Conservation (phyloP, 2,888 invertebrate genomes). For the Dynastes maya region DNA sequence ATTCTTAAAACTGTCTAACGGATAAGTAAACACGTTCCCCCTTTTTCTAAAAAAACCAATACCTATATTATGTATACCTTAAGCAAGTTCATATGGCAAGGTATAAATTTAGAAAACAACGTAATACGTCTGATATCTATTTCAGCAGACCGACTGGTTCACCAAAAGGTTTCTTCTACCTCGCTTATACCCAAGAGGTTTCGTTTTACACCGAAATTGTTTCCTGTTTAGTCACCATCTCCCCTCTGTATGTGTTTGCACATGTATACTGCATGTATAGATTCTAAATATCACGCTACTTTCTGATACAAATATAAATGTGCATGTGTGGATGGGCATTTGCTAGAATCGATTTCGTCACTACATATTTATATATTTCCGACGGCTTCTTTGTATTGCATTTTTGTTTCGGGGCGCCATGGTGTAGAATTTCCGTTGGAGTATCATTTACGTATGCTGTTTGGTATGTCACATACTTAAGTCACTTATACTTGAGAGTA, state of each 20-base stretch:
- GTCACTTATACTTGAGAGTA: too few species aligned
- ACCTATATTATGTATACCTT: too few species aligned
- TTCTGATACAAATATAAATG: too few species aligned
- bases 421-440: conserved; percentile 1
- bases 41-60: too few species aligned
- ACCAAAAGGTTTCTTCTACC: conserved; percentile 17
- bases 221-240: conserved; percentile 7
- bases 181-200: neutral
- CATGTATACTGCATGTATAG: neutral
- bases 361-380: neutral
- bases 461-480: too few species aligned
- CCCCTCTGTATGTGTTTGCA: neutral
- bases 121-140: conserved; percentile 19
- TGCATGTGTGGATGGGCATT: too few species aligned
- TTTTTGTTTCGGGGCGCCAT: conserved; percentile 20
- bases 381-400: neutral
- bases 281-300: too few species aligned
- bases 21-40: too few species aligned
- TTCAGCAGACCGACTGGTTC: conserved; percentile 13
- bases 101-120: neutral
- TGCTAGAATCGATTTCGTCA: conserved; percentile 7
- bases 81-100: too few species aligned
- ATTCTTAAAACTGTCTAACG: too few species aligned
- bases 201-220: conserved; percentile 10
- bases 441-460: too few species aligned